These are phyloP conservation scores for Limnephilus marmoratus DNA, from an alignment of 2,888 invertebrate species.

Conservation along the genomic window DNA sequence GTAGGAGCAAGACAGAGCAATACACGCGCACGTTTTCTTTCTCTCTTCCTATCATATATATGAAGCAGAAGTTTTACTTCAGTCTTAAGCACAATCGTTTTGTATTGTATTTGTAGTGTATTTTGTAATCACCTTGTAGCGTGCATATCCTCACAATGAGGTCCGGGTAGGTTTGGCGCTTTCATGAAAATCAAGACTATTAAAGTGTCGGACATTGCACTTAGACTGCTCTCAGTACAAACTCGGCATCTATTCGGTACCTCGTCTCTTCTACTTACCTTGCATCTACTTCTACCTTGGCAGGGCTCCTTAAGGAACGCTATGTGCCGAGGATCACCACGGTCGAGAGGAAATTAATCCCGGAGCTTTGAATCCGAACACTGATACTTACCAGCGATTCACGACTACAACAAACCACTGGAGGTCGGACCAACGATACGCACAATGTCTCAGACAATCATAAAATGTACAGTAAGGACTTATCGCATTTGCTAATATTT, in stretches of 20 bases:
- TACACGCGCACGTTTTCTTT: too few relatives aligned
- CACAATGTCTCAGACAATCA: not conserved
- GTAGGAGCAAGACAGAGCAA: too few relatives aligned
- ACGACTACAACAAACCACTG: not conserved
- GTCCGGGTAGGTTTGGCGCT: conserved; percentile 22
- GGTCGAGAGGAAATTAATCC: not conserved
- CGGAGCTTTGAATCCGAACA: not conserved
- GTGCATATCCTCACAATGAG: conserved; percentile 28
- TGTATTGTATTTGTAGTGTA: too few relatives aligned
- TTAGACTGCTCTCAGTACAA: conserved; percentile 17
- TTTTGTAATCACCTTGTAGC: not conserved
- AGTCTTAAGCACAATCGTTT: too few relatives aligned
- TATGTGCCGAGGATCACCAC: not conserved
- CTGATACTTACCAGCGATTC: not conserved
- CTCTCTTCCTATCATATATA: too few relatives aligned
- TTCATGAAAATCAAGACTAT: conserved; percentile 48
- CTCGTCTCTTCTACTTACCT: not conserved
- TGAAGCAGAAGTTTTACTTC: too few relatives aligned
- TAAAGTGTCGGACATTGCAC: conserved; percentile 54
- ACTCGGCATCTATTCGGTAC: not conserved
- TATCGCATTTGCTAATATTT: too few relatives aligned
- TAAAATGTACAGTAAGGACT: too few relatives aligned
- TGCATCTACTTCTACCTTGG: not conserved
- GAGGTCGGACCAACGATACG: not conserved
- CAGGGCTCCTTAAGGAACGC: conserved; percentile 4